A percentile compares a stretch with the other conserved stretches of the same genome.
These are phyloP conservation scores for Oscheius myriophilus DNA, from an alignment of 2,888 invertebrate species.

Conservation along the genomic window DNA sequence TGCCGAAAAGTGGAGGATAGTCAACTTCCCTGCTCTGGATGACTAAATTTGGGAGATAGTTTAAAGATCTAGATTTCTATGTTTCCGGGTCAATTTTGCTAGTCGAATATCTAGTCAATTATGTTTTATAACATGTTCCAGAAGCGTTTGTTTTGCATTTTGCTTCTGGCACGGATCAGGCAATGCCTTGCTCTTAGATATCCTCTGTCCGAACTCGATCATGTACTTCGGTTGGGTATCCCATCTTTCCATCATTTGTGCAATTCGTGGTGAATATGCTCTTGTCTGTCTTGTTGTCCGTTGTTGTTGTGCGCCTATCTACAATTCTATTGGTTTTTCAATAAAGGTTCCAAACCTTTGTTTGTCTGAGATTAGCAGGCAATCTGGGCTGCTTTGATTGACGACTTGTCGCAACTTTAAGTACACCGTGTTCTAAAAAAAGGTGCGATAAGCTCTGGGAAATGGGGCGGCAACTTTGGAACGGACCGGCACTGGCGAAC, in stretches of 20 bases:
- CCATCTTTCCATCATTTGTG: slow-evolving; percentile 6
- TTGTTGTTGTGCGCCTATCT: no score
- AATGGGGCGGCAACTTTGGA: slow-evolving; percentile 25
- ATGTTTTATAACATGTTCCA: neutral
- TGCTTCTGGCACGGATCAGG: no score
- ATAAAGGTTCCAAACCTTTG: neutral
- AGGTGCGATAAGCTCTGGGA: slow-evolving; percentile 13
- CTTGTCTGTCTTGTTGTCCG: slow-evolving; percentile 10
- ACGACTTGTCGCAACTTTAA: slow-evolving; percentile 25
- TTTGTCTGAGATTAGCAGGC: neutral
- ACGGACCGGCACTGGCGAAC: slow-evolving; percentile 19
- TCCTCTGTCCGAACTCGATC: no score
- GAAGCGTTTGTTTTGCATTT: slow-evolving; percentile 7
- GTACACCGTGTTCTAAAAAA: slow-evolving; percentile 24
- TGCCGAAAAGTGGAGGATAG: slow-evolving; percentile 70
- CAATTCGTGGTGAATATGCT: slow-evolving; percentile 18
- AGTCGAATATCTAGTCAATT: slow-evolving; percentile 17
- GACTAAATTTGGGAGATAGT: slow-evolving; percentile 12
- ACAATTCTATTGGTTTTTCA: slow-evolving; percentile 10
- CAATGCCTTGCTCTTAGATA: no score
- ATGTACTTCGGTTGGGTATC: slow-evolving; percentile 7
- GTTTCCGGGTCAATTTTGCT: slow-evolving; percentile 18
- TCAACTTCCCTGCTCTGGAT: slow-evolving; percentile 56
- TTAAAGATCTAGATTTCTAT: slow-evolving; percentile 9
- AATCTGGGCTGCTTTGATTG: slow-evolving; percentile 24